Evolutionary conservation across 2,888 invertebrate species (phyloP).

Genomic region (Eupithecia tripunctaria): DNA sequence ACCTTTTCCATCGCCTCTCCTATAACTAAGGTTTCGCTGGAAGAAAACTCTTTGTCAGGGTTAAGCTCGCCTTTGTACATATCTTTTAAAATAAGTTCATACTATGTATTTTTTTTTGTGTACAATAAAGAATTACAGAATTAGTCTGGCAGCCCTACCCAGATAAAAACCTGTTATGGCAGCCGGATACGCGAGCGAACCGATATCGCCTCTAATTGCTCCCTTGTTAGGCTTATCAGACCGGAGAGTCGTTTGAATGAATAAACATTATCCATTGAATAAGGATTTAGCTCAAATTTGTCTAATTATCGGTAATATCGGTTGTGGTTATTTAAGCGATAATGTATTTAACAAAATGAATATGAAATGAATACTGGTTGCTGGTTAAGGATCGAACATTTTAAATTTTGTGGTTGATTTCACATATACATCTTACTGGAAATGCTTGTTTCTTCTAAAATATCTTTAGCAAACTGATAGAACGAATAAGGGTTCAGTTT

Average conservation of each 20-base stretch:
- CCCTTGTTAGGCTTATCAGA: conserved; percentile 31
- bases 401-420: too few species aligned
- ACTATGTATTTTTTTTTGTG: too few species aligned
- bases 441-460: too few species aligned
- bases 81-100: too few species aligned
- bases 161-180: conserved; percentile 18
- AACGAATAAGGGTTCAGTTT: neutral
- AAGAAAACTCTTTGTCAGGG: too few species aligned
- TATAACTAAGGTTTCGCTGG: too few species aligned
- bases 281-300: conserved; percentile 3
- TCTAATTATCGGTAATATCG: neutral
- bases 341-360: neutral
- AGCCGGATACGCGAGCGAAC: conserved; percentile 14
- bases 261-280: conserved; percentile 27
- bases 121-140: too few species aligned
- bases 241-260: conserved; percentile 13
- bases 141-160: conserved; percentile 14
- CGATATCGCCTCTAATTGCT: conserved; percentile 32
- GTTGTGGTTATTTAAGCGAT: neutral
- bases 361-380: neutral
- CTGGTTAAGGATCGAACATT: too few species aligned
- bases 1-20: too few species aligned
- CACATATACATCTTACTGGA: too few species aligned
- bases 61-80: too few species aligned
- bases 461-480: neutral